Evolutionary conservation across 2,113 vertebrate species (phyloP).

Genomic region (Centropus unirufus): DNA sequence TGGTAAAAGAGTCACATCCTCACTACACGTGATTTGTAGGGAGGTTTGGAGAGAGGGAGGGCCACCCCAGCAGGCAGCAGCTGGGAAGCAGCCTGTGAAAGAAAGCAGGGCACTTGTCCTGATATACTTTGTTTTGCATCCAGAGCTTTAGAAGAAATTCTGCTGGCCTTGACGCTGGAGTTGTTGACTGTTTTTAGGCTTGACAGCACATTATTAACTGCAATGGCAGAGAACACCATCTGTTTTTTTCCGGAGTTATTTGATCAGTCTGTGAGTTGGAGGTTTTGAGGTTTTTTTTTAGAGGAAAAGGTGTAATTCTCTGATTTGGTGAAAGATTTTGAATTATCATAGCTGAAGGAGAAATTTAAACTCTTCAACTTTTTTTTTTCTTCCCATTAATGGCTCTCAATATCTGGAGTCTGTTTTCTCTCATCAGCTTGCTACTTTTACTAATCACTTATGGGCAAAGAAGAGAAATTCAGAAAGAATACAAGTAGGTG

Average conservation of each 20-base stretch:
- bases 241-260: background rate
- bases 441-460: background rate
- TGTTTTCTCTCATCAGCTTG: background rate
- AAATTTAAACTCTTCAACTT: background rate
- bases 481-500: background rate
- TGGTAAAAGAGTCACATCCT: background rate
- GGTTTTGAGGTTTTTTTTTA: background rate
- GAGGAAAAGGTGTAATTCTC: background rate
- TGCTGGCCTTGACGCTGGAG: background rate
- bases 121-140: background rate
- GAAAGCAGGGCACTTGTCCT: background rate
- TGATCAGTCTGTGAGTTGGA: background rate
- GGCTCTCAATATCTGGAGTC: background rate
- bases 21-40: background rate
- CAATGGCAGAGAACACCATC: background rate
- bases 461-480: background rate
- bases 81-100: background rate
- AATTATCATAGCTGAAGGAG: background rate
- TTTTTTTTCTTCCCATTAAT: background rate
- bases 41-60: too few relatives aligned
- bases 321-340: background rate
- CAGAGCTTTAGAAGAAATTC: constrained; percentile 22
- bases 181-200: constrained; percentile 4
- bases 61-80: background rate
- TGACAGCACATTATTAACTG: constrained; percentile 29